These are phyloP conservation scores for Orchesella flavescens DNA, from an alignment of 2,888 invertebrate species.

Conservation along the genomic window DNA sequence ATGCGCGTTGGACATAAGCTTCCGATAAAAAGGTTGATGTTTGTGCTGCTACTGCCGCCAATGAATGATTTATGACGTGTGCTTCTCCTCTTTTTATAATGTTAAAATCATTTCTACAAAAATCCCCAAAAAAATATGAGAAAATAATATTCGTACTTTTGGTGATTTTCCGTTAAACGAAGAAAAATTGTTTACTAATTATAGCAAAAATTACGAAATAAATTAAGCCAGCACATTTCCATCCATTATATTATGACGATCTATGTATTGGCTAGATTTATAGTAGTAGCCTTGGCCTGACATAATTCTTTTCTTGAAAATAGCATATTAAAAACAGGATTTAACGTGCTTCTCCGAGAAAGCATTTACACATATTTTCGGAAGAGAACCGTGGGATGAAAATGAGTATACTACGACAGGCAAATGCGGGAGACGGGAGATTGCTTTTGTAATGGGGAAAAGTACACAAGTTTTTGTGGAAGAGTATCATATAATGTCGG, in stretches of 20 bases:
- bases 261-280: no score
- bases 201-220: no score
- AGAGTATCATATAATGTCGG: background rate
- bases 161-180: background rate
- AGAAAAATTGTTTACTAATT: background rate
- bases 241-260: no score
- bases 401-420: background rate
- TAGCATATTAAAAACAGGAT: no score
- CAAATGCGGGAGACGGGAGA: no score
- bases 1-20: conserved; percentile 33
- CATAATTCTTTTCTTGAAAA: background rate
- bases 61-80: conserved; percentile 71
- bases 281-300: no score
- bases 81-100: conserved; percentile 55
- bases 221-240: no score
- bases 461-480: background rate
- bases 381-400: background rate
- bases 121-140: background rate
- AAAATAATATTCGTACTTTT: background rate
- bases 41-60: conserved; percentile 64
- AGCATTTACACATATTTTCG: background rate
- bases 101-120: conserved; percentile 28
- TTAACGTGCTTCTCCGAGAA: no score
- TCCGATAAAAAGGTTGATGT: conserved; percentile 48
- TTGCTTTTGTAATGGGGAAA: background rate